phyloP scores from a whole-genome alignment of 2,797 vertebrate genomes.

The Psittacula echo region DNA sequence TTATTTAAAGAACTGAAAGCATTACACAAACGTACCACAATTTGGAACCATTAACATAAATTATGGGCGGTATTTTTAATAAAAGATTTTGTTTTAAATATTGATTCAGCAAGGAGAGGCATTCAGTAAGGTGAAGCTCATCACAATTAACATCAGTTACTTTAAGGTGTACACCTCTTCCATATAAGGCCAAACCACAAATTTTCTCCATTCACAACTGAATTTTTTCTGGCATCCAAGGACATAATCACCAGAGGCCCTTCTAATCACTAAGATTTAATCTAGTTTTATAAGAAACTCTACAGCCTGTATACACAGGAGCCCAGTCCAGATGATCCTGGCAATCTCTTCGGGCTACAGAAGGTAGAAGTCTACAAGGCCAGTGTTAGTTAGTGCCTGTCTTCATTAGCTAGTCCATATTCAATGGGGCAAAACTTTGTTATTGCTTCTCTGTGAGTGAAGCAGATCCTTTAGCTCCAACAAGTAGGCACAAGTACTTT shows the following conservation, averaged over 20 bases:
- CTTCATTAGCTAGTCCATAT: not conserved
- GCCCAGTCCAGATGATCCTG: not conserved
- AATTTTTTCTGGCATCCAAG: not conserved
- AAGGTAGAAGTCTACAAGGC: not conserved
- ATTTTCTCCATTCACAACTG: not conserved
- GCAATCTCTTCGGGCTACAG: not conserved
- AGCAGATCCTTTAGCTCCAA: not conserved
- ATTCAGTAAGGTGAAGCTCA: not conserved
- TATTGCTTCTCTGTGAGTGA: not conserved
- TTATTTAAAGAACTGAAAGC: not conserved
- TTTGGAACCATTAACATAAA: not conserved
- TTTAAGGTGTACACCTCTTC: not conserved
- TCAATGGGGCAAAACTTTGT: not conserved
- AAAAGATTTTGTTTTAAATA: not conserved
- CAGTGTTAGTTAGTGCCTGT: not conserved
- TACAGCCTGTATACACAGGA: not conserved
- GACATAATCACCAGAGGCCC: not conserved
- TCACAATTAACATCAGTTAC: not conserved
- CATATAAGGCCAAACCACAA: not conserved
- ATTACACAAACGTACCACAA: not conserved
- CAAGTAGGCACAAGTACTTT: not conserved
- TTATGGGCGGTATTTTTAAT: not conserved
- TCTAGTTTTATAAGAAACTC: not conserved
- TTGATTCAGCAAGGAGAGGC: not conserved
- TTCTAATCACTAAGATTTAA: not conserved